Evolutionary conservation across 2,888 invertebrate genomes (phyloP), one percentile per base, ranked within the genome.

Genomic region (Malthinus flaveolus): DNA sequence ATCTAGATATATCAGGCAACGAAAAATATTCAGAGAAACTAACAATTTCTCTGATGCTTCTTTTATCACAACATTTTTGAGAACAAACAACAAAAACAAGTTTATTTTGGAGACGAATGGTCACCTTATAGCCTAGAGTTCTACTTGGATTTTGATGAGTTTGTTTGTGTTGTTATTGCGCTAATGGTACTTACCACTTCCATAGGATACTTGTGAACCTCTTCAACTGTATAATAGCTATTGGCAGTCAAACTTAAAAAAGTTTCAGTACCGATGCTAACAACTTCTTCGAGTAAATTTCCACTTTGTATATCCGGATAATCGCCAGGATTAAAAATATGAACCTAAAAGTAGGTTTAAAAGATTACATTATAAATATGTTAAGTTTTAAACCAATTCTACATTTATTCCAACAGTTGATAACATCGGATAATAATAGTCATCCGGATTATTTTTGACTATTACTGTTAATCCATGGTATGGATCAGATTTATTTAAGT

Each of bases 301-400:
- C 56, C 56, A 12, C 56, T 56, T 9, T 10, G 8, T 13, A n/a
- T 23, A 32, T 56, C 56, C 6, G 51, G 56, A 32, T 45, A 56
- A 34, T 56, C 56, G 1, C 8, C 3, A 9, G 56, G 37, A 37
- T 34, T 9, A 46, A 56, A 56, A 32, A 56, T 51, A 8, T 51
- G 56, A 11, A 56, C 39, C 56, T 56, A 45, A 32, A 56, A 31
- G 32, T 15, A 31, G 13, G 7, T 3, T n/a, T 1, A 33, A 42
- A 11, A 7, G 9, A 8, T 23, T 23, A 35, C 15, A 49, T 12
- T 36, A n/a, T n/a, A n/a, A n/a, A n/a, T n/a, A n/a, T n/a, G n/a
- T n/a, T n/a, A 34, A 32, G 11, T 12, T 33, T 32, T n/a, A 46
- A 46, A 23, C 4, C 8, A 7, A 44, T 4, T 46, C 33, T 6